Evolutionary conservation across 2,888 invertebrate species (phyloP).

Genomic region (Conus canariensis): DNA sequence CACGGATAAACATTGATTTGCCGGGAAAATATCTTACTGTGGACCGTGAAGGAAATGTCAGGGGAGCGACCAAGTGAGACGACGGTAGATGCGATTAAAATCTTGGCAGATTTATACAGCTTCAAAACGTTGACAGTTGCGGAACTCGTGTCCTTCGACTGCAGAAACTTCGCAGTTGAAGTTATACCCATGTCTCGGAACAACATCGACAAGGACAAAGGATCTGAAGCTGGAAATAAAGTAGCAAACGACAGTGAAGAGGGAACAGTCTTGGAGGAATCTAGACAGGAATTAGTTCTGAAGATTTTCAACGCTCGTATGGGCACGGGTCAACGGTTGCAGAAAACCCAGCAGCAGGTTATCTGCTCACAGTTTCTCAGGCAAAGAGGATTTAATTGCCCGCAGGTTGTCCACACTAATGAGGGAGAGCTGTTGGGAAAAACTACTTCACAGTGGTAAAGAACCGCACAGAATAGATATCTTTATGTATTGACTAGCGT

Average conservation of each 20-base stretch:
- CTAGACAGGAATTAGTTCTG: constrained; percentile 8
- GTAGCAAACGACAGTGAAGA: neutral
- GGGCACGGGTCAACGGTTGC: neutral
- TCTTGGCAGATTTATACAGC: neutral
- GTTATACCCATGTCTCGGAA: neutral
- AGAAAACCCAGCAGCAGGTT: constrained; percentile 21
- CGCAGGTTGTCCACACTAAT: constrained; percentile 7
- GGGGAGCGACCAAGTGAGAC: neutral
- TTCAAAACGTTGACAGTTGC: neutral
- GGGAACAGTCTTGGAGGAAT: neutral
- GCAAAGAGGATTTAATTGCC: constrained; percentile 21
- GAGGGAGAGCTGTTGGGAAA: constrained; percentile 18
- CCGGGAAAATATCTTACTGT: too few relatives aligned
- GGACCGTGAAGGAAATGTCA: neutral
- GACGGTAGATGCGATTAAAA: neutral
- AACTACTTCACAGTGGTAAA: neutral
- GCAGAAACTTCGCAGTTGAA: constrained; percentile 30
- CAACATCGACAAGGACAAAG: neutral
- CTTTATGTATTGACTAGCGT: too few relatives aligned
- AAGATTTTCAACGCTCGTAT: constrained; percentile 9
- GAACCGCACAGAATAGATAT: neutral
- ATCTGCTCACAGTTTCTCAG: neutral
- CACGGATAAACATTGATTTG: too few relatives aligned
- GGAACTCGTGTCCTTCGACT: constrained; percentile 9
- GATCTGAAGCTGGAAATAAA: neutral